Evolutionary conservation across 2,888 invertebrate species (phyloP).

Genomic region (Bursaphelenchus okinawaensis): DNA sequence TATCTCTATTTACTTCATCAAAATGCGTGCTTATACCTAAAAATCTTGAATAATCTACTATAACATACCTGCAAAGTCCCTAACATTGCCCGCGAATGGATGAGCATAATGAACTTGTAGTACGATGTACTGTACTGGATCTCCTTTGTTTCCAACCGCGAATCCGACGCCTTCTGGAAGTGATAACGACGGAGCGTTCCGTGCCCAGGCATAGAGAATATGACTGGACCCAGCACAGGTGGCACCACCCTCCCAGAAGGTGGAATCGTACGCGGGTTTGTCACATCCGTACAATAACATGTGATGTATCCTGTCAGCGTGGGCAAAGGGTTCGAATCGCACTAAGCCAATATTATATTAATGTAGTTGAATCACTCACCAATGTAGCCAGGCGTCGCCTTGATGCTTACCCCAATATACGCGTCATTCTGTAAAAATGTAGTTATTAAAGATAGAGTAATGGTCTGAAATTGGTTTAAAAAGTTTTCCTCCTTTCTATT

Average conservation of each 20-base stretch:
- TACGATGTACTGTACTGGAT: slow-evolving; percentile 62
- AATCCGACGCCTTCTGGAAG: slow-evolving; percentile 64
- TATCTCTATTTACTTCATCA: no score
- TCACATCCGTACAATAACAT: slow-evolving; percentile 67
- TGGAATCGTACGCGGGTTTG: slow-evolving; percentile 40
- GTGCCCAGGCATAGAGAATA: slow-evolving; percentile 66
- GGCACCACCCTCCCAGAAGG: slow-evolving; percentile 62
- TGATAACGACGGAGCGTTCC: slow-evolving; percentile 64
- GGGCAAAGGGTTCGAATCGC: slow-evolving; percentile 63
- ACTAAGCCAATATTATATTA: slow-evolving; percentile 51
- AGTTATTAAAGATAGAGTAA: no score
- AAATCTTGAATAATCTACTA: background rate
- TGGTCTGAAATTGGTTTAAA: no score
- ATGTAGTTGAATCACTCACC: slow-evolving; percentile 29
- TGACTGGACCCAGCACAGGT: slow-evolving; percentile 58
- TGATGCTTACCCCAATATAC: slow-evolving; percentile 50
- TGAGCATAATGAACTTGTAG: slow-evolving; percentile 60
- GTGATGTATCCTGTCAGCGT: slow-evolving; percentile 64
- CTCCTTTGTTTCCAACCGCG: slow-evolving; percentile 62
- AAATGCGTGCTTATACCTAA: no score
- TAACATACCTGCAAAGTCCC: slow-evolving; percentile 58
- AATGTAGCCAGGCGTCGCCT: slow-evolving; percentile 53
- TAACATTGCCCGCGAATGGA: slow-evolving; percentile 56
- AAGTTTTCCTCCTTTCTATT: no score
- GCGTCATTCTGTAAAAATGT: slow-evolving; percentile 43